Percentiles rank a stretch among this genome's conserved stretches.
Evolutionary conservation across 2,888 invertebrate genomes (phyloP).

Genomic region (Girardia tigrina): DNA sequence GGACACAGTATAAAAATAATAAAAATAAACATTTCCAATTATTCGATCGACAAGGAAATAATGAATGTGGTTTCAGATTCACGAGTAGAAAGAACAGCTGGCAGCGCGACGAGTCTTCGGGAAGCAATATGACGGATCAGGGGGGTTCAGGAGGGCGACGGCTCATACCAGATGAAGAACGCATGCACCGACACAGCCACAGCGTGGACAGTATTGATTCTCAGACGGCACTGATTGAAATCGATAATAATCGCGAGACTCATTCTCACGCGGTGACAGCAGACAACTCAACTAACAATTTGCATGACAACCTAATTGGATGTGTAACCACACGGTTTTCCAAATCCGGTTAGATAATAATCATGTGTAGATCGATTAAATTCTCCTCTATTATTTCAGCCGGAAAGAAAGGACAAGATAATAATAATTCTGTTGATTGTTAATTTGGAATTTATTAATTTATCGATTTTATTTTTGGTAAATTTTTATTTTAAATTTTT

Average conservation of each 20-base stretch:
- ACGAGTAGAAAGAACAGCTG: not conserved
- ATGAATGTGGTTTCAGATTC: not conserved
- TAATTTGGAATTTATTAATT: no score
- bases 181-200: not conserved
- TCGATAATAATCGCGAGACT: not conserved
- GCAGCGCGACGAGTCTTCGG: not conserved
- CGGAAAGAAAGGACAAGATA: no score
- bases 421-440: no score
- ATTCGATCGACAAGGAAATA: no score
- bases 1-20: no score
- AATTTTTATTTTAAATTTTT: no score
- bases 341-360: not conserved
- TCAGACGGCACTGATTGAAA: not conserved
- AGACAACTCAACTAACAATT: not conserved
- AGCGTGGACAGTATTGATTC: not conserved
- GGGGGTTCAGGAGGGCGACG: no score
- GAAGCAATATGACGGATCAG: no score
- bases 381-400: no score
- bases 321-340: not conserved
- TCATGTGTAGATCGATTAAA: no score
- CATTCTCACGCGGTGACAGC: not conserved
- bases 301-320: not conserved
- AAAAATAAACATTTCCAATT: no score
- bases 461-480: no score
- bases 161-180: not conserved